Base-by-base conservation (phyloP, 2,888 invertebrate genomes). In the Aphodius sticticus region DNA sequence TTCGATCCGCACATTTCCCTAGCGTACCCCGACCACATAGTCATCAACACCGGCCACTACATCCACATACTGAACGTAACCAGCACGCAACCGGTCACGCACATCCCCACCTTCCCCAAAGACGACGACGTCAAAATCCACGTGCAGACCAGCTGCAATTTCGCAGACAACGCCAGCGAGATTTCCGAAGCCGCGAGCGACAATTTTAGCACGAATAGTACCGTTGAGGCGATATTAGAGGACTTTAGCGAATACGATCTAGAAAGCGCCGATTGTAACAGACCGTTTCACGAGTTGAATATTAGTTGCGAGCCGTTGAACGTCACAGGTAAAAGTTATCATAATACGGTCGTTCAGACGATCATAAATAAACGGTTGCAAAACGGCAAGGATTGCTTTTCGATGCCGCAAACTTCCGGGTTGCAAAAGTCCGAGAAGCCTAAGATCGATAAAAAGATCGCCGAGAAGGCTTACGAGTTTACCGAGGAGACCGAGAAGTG, bases 401-500 rank as follows among this genome's bases (percentile, higher is more conserved):
- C 89, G 77, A 85, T 88, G 78, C 88, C 86, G 76, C 88, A 88
- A 83, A 84, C 84, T 77, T 88, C 88, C 2, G 85, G 85, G 77
- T 26, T 72, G 6, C 76, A 80, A 70, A 84, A 83, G 70, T 78
- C 82, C 16, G 78, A 81, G 7, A 88, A 89, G 82, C 88, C 87
- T 78, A 85, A 86, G 72, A 85, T 87, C n/a, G 90, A 90, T 83
- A 87, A 89, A 90, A 88, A 91, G 89, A 83, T 88, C 86, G 94
- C 93, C 0, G 95, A 93, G 86, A 94, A 94, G 89, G 94, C 96
- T 0, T 96, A 96, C 87, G 96, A 96, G 86, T 96, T 96, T 86
- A 95, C 94, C 0, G 96, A 96, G 85, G 96, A 96, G 84, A 92
- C 93, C 6, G 95, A 95, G 84, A 95, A 95, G 83, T 96, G 95